phyloP scores from a whole-genome alignment of 2,113 vertebrate genomes.

The Pelecanoides urinatrix region DNA sequence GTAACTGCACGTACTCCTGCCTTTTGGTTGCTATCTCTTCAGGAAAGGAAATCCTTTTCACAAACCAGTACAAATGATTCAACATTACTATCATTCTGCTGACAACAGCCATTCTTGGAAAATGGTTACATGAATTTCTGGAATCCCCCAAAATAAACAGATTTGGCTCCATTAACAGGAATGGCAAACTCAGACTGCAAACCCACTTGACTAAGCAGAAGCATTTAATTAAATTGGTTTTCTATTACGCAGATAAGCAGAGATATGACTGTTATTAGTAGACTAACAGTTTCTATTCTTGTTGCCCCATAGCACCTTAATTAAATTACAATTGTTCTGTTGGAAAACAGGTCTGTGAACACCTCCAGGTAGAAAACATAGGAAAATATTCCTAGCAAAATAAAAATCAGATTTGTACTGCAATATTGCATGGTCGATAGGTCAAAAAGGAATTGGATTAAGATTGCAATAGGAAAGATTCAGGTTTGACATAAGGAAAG shows the following conservation, averaged over 20 bases:
- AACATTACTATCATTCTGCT: background rate
- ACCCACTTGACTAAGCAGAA: background rate
- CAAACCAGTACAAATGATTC: background rate
- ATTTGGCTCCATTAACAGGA: conserved; percentile 1
- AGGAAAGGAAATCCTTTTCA: background rate
- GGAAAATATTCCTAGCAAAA: background rate
- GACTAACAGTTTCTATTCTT: conserved; percentile 13
- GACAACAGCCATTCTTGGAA: conserved; percentile 27
- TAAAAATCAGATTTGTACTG: background rate
- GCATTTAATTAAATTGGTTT: conserved; percentile 39
- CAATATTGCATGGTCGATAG: background rate
- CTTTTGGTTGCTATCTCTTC: background rate
- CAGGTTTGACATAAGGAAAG: background rate
- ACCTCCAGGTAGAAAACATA: background rate
- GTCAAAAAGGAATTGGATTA: background rate
- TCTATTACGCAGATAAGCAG: background rate
- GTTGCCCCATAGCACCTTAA: background rate
- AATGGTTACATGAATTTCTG: background rate
- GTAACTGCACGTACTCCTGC: background rate
- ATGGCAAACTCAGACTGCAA: conserved; percentile 1
- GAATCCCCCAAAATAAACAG: conserved; percentile 19
- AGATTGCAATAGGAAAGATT: background rate
- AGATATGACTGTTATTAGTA: conserved; percentile 2
- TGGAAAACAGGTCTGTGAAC: background rate
- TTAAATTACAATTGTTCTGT: conserved; percentile 20